phyloP scores from a whole-genome alignment of 2,797 vertebrate genomes.

The Smutsia temminckii region DNA sequence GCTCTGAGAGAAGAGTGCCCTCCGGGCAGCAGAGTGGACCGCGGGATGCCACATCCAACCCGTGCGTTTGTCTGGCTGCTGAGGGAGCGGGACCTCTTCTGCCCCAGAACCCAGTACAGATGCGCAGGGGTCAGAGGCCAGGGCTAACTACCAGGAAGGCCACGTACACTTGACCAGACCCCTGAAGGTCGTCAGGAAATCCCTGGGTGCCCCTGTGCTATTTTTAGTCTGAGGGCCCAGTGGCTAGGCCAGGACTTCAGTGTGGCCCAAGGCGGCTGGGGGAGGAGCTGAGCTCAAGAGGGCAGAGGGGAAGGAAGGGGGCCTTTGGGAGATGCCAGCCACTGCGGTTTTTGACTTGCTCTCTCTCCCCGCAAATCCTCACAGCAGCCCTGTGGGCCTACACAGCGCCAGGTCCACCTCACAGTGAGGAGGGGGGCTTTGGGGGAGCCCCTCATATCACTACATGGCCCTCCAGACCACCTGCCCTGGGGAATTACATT shows the following conservation, averaged over 20 bases:
- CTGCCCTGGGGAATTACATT: accelerated
- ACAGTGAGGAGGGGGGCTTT: accelerated
- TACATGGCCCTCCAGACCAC: no score
- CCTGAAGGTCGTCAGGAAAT: conserved; percentile 66
- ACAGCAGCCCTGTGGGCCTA: not conserved
- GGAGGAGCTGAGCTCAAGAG: accelerated
- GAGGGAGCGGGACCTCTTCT: not conserved
- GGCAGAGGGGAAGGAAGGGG: not conserved
- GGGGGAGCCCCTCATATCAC: accelerated
- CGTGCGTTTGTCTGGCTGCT: not conserved
- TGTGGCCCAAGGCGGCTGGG: accelerated
- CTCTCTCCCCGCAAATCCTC: not conserved
- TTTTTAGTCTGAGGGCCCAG: conserved; percentile 63
- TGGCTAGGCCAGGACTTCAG: not conserved
- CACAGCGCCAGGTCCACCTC: accelerated
- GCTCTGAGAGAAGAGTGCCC: not conserved
- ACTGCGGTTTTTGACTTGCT: accelerated
- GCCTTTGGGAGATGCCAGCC: not conserved
- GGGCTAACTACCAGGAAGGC: conserved; percentile 55
- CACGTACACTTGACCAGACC: conserved; percentile 39
- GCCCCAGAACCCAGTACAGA: conserved; percentile 69
- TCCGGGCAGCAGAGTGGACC: not conserved
- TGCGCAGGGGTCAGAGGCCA: conserved; percentile 51
- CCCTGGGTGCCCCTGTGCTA: conserved; percentile 53
- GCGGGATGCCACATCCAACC: accelerated